Percentiles rank a stretch among this genome's conserved stretches.
These are phyloP conservation scores for Agriopis aurantiaria DNA, from an alignment of 2,888 invertebrate species.

Conservation along the genomic window DNA sequence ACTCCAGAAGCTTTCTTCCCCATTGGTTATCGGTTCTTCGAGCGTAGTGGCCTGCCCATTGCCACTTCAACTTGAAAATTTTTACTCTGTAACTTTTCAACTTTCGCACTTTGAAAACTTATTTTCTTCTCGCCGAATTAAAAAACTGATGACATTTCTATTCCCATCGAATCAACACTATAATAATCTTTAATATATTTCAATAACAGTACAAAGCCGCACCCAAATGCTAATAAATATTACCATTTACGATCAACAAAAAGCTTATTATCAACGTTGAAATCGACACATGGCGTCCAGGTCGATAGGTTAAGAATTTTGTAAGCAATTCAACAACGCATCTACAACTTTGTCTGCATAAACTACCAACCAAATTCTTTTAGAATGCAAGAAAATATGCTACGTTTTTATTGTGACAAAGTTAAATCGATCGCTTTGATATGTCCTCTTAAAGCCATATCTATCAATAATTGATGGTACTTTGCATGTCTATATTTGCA, in stretches of 20 bases:
- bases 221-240: conserved; percentile 17
- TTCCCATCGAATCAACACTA: not conserved
- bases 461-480: conserved; percentile 54
- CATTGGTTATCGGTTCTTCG: too few species aligned
- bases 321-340: conserved; percentile 42
- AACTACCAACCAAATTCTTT: not conserved
- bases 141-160: not conserved
- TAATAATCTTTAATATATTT: not conserved
- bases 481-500: conserved; percentile 59
- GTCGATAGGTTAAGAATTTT: conserved; percentile 47
- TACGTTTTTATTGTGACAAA: conserved; percentile 1
- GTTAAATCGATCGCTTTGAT: not conserved
- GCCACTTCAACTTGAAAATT: too few species aligned
- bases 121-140: not conserved
- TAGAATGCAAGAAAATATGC: not conserved
- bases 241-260: conserved; percentile 41
- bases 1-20: too few species aligned
- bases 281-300: conserved; percentile 51
- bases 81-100: not conserved
- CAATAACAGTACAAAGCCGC: conserved; percentile 4
- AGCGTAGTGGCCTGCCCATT: too few species aligned
- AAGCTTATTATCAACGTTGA: conserved; percentile 53
- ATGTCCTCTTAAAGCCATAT: conserved; percentile 25
- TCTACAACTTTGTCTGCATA: conserved; percentile 6
- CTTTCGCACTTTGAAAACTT: too few species aligned